Conservation (phyloP, 2,113 vertebrate species). For the Tonatia bakeri region DNA sequence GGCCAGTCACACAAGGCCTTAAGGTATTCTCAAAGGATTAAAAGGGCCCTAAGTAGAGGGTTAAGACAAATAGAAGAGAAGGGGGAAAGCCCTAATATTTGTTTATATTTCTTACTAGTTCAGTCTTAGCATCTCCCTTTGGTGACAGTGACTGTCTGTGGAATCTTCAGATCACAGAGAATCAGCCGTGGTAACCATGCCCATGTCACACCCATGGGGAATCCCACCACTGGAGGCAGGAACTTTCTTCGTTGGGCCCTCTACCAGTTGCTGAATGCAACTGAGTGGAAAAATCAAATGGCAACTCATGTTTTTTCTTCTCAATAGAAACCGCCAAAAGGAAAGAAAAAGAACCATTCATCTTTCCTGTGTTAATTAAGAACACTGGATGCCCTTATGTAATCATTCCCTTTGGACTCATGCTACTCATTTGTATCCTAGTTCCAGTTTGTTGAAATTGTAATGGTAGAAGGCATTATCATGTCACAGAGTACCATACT, state of each 20-base stretch:
- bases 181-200: background rate
- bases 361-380: conserved; percentile 54
- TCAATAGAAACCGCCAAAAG: conserved; percentile 43
- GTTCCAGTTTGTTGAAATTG: conserved; percentile 10
- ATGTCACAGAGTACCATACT: background rate
- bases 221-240: background rate
- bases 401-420: conserved; percentile 32
- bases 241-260: background rate
- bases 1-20: background rate
- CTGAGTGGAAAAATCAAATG: conserved; percentile 49
- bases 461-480: conserved; percentile 20
- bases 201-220: background rate
- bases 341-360: background rate
- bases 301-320: conserved; percentile 31
- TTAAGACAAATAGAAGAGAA: background rate
- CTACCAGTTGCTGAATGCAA: conserved; percentile 29
- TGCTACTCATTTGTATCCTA: background rate
- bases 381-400: conserved; percentile 19
- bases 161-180: background rate
- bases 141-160: background rate
- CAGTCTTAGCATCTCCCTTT: background rate
- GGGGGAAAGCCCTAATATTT: background rate
- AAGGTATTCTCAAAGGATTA: background rate
- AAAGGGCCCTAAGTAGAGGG: background rate
- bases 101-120: background rate